Percentiles rank a stretch among this genome's conserved stretches.
Evolutionary conservation across 1,140 invertebrate species (phyloP).

Genomic region (Pseudomyrmex cubaensis): DNA sequence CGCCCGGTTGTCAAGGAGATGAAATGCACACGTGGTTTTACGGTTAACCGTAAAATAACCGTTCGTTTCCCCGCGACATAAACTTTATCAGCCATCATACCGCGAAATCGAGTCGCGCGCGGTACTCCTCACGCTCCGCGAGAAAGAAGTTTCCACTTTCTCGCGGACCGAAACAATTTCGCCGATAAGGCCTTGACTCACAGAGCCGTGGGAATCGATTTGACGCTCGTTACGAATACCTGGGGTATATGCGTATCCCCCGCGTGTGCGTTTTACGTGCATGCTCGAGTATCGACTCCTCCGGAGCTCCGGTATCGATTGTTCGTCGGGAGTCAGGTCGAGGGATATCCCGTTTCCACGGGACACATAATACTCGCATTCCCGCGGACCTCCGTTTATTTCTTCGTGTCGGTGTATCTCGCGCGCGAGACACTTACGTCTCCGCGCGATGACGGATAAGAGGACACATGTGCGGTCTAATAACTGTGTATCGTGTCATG

Average conservation of each 20-base stretch:
- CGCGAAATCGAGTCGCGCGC: constrained; percentile 11
- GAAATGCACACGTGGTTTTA: constrained; percentile 28
- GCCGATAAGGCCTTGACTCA: constrained; percentile 53
- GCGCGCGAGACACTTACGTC: constrained; percentile 28
- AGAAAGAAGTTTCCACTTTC: constrained; percentile 53
- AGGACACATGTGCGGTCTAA: background rate
- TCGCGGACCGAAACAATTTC: constrained; percentile 45
- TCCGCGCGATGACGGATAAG: constrained; percentile 32
- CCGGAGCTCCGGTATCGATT: constrained; percentile 79
- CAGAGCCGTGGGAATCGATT: constrained; percentile 76
- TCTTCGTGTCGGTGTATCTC: constrained; percentile 57
- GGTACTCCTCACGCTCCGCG: constrained; percentile 14
- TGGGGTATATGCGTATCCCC: background rate
- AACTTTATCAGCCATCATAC: constrained; percentile 45
- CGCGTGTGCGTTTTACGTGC: constrained; percentile 61
- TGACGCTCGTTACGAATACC: constrained; percentile 62
- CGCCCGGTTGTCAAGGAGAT: constrained; percentile 15
- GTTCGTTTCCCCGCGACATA: constrained; percentile 38
- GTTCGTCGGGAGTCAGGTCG: constrained; percentile 80
- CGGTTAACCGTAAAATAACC: constrained; percentile 57
- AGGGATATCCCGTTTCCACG: constrained; percentile 82
- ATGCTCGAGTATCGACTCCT: constrained; percentile 72
- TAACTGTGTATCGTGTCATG: background rate
- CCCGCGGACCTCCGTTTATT: constrained; percentile 69
- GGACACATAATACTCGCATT: constrained; percentile 81